A percentile compares a stretch with the other conserved stretches of the same genome.
Conservation (phyloP, 2,113 vertebrate species). For the Rhinolophus ferrumequinum region DNA sequence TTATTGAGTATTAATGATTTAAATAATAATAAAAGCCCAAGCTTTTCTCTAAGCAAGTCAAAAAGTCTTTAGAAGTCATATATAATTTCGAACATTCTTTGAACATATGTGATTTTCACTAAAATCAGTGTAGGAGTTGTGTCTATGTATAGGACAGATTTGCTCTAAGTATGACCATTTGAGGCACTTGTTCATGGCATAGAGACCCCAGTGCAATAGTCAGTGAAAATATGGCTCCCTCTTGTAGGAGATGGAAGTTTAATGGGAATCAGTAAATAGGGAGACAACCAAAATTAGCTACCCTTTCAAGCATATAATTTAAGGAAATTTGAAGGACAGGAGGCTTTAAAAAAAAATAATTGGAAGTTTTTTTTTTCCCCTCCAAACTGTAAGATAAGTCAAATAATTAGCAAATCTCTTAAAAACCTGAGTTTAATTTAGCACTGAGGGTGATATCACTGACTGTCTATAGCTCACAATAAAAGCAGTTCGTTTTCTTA, state of each 20-base stretch:
- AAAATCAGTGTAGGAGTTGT: rapidly evolving
- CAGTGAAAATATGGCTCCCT: not conserved
- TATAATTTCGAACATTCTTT: not conserved
- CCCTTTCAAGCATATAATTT: not conserved
- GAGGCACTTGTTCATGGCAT: not conserved
- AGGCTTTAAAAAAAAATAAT: not conserved
- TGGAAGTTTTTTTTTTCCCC: not conserved
- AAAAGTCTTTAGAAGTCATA: not conserved
- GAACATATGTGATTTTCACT: not conserved
- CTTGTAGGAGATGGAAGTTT: not conserved
- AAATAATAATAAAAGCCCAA: not conserved
- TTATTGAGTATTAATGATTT: not conserved
- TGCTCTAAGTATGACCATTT: not conserved
- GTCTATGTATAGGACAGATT: not conserved
- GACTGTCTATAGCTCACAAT: not conserved
- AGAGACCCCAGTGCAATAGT: not conserved
- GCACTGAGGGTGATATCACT: too few relatives aligned
- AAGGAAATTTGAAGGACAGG: not conserved
- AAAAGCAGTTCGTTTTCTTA: not conserved
- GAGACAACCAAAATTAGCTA: not conserved
- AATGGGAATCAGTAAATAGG: not conserved
- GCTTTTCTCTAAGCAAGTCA: not conserved
- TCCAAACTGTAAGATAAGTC: not conserved
- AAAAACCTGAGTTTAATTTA: not conserved
- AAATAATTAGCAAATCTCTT: not conserved